Evolutionary conservation across 2,113 vertebrate genomes (phyloP).

Genomic region (Emydura subglobosa): DNA sequence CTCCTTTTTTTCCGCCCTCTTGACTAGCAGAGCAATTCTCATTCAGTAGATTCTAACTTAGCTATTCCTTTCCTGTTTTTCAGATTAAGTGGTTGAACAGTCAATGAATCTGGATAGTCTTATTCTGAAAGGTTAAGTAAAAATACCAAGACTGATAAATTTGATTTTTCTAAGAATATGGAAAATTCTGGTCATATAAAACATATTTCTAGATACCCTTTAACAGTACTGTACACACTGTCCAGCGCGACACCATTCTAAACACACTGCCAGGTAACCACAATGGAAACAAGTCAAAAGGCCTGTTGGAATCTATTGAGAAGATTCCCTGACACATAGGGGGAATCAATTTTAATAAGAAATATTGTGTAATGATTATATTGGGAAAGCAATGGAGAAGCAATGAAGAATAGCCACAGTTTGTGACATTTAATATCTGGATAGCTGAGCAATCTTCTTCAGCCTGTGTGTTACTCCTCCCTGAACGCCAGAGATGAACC

Average conservation of each 20-base stretch:
- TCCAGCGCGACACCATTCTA: neutral
- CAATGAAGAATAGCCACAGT: neutral
- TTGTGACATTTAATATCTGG: neutral
- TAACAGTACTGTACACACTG: neutral
- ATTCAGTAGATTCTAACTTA: neutral
- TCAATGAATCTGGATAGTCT: neutral
- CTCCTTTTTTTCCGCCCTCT: neutral
- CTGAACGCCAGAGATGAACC: neutral
- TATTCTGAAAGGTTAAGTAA: slow-evolving; percentile 3
- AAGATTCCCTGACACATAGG: neutral
- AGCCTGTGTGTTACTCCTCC: neutral
- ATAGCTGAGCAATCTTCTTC: neutral
- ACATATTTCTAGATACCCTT: neutral
- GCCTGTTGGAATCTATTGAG: neutral
- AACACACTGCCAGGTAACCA: neutral
- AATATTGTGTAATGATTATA: neutral
- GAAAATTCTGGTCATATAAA: slow-evolving; percentile 13
- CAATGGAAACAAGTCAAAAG: neutral
- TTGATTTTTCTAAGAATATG: neutral
- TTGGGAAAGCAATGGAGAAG: neutral
- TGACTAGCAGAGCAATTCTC: slow-evolving; percentile 9
- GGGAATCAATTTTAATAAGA: neutral
- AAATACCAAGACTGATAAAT: neutral
- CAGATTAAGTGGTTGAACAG: slow-evolving; percentile 6
- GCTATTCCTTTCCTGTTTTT: neutral